These are phyloP conservation scores for Tragelaphus buxtoni DNA, from an alignment of 2,113 vertebrate species.

Conservation along the genomic window DNA sequence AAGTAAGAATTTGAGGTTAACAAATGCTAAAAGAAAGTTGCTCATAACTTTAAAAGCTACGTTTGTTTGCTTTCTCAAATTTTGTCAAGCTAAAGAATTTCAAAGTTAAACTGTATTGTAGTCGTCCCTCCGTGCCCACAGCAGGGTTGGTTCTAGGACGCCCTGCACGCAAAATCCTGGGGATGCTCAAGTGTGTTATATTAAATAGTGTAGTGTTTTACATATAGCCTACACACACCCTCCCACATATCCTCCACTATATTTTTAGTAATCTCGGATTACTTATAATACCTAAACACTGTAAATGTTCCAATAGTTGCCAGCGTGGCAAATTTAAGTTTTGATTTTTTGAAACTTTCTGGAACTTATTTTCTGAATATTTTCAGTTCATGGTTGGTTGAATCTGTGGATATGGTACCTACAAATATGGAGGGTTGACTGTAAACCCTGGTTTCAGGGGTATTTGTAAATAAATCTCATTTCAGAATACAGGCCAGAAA, in stretches of 20 bases:
- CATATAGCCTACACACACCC: not conserved
- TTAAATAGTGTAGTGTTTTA: not conserved
- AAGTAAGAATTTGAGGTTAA: not conserved
- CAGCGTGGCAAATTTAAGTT: not conserved
- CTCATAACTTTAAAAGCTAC: not conserved
- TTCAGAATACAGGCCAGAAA: not conserved
- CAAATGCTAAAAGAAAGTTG: not conserved
- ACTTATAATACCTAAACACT: not conserved
- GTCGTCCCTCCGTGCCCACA: not conserved
- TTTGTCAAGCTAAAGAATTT: slow-evolving; percentile 13
- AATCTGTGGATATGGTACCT: not conserved
- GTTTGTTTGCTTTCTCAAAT: not conserved
- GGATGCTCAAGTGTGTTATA: not conserved
- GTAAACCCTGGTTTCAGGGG: not conserved
- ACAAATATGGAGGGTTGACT: not conserved
- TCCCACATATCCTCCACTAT: not conserved
- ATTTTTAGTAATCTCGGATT: not conserved
- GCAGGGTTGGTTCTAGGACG: not conserved
- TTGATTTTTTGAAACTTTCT: not conserved
- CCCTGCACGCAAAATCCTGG: not conserved
- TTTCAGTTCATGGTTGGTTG: not conserved
- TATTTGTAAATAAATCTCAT: slow-evolving; percentile 11
- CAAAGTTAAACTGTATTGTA: not conserved
- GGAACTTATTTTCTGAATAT: not conserved
- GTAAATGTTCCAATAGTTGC: not conserved